A percentile compares a stretch with the other conserved stretches of the same genome.
Evolutionary conservation across 2,797 vertebrate species (phyloP).

Genomic region (Psittacula derbiana): DNA sequence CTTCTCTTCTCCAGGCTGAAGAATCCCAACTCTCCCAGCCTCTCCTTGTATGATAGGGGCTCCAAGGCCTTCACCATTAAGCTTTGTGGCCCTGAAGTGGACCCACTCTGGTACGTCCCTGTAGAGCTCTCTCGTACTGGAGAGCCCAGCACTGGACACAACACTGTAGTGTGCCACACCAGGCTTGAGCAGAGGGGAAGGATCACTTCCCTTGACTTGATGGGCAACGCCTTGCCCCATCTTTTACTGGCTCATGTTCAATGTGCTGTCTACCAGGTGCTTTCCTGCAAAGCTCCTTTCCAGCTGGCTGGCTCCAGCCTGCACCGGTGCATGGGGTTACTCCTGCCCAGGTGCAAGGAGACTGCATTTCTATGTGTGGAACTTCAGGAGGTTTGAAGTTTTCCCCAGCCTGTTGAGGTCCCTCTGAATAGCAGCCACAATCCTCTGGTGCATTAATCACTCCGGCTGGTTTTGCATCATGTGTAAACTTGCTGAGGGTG

Average conservation of each 20-base stretch:
- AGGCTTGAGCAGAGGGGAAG: not conserved
- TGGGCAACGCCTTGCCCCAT: not conserved
- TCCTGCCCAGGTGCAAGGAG: not conserved
- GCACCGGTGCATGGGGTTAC: not conserved
- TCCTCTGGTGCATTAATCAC: not conserved
- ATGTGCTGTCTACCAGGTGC: fast-evolving
- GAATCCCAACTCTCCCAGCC: not conserved
- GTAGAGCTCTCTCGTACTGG: not conserved
- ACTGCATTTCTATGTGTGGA: not conserved
- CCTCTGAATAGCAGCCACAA: not conserved
- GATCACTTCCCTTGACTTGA: not conserved
- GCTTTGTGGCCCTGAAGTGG: not conserved
- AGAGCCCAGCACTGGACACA: not conserved
- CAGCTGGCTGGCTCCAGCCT: not conserved
- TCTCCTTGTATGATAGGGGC: not conserved
- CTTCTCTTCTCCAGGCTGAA: not conserved
- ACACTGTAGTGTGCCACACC: not conserved
- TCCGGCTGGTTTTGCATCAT: not conserved
- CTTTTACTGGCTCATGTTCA: not conserved
- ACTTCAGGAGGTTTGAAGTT: not conserved
- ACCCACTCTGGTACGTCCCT: not conserved
- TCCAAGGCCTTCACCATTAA: not conserved
- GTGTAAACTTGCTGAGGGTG: not conserved
- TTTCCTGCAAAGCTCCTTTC: not conserved
- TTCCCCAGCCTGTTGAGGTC: not conserved